Percentiles rank a stretch among this genome's conserved stretches.
Evolutionary conservation across 2,113 vertebrate species (phyloP).

Genomic region (Ovibos moschatus): DNA sequence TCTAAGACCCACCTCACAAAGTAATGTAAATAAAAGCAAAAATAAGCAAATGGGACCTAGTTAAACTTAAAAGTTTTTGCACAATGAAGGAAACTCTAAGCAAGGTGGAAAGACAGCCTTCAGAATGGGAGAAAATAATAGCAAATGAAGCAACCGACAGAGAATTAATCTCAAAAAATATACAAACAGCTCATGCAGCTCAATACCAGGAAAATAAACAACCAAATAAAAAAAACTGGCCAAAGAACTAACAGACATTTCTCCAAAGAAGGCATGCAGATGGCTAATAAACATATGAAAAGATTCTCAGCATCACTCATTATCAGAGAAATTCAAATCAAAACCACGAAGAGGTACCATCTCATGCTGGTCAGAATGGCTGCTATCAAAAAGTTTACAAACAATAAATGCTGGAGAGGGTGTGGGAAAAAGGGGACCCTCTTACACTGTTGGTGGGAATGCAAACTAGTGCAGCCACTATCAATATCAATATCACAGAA

Average conservation of each 20-base stretch:
- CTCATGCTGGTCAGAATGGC: background rate
- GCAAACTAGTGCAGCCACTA: background rate
- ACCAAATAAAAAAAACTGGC: background rate
- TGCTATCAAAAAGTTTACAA: background rate
- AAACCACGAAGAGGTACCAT: background rate
- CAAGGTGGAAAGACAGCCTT: background rate
- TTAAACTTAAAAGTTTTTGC: background rate
- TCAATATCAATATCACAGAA: background rate
- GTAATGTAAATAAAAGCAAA: background rate
- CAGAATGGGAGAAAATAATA: background rate
- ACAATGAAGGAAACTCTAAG: background rate
- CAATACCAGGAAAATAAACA: background rate
- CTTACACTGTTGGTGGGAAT: background rate
- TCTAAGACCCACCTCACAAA: background rate
- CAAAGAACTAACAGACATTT: background rate
- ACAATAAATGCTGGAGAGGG: background rate
- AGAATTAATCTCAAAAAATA: background rate
- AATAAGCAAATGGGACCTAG: background rate
- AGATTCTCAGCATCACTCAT: background rate
- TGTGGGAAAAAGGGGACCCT: background rate
- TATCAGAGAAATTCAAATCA: background rate
- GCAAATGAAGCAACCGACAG: background rate
- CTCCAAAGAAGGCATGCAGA: background rate
- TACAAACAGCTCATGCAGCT: background rate
- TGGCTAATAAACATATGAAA: background rate